phyloP scores from a whole-genome alignment of 2,797 vertebrate genomes.

The Anguilla anguilla region DNA sequence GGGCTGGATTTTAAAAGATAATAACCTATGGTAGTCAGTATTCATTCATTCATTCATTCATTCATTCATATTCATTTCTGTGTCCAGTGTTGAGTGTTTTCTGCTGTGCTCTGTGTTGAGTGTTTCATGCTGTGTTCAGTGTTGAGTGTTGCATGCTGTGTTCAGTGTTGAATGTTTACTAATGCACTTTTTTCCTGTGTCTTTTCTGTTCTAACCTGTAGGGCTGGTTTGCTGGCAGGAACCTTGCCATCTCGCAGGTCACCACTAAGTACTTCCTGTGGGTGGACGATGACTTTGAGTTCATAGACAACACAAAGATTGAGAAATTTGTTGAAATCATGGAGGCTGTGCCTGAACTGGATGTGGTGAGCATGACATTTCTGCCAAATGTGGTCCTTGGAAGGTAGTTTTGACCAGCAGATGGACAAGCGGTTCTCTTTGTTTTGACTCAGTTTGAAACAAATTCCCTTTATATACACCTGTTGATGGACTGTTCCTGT shows the following conservation, averaged over 20 bases:
- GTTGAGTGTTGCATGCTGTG: not conserved
- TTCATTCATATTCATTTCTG: not conserved
- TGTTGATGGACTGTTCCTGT: not conserved
- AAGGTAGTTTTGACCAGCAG: not conserved
- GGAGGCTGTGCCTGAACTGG: not conserved
- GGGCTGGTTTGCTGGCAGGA: conserved; percentile 42
- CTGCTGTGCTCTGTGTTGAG: too few species aligned
- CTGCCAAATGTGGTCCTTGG: not conserved
- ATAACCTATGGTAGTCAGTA: too few species aligned
- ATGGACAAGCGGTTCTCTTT: not conserved
- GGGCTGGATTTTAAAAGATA: too few species aligned
- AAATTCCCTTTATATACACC: not conserved
- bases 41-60: not conserved
- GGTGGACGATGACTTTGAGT: not conserved
- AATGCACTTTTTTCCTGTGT: not conserved
- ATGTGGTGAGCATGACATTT: not conserved
- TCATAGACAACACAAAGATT: not conserved
- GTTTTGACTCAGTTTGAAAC: not conserved
- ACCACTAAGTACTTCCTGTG: conserved; percentile 74
- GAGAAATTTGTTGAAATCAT: conserved; percentile 1
- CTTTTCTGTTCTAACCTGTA: not conserved
- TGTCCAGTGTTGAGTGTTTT: not conserved
- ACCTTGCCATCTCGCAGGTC: conserved; percentile 74
- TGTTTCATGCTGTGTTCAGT: too few species aligned
- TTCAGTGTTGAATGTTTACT: not conserved